phyloP scores from a whole-genome alignment of 2,797 vertebrate species.

The Catharus ustulatus region DNA sequence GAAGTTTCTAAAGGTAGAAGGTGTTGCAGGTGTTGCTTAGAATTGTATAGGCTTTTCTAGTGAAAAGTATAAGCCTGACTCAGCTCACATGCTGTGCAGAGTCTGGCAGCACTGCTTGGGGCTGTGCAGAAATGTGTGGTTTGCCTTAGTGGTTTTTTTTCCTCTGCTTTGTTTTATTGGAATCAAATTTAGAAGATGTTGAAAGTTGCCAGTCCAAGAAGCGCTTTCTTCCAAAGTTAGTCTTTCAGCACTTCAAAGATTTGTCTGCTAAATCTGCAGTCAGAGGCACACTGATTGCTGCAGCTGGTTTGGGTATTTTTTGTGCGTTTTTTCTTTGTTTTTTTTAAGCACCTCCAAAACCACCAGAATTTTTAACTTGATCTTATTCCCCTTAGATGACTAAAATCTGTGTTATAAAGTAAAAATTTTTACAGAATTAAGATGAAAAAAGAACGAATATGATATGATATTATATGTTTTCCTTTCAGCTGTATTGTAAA shows the following conservation, averaged over 20 bases:
- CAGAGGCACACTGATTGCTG: neutral
- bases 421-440: neutral
- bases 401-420: neutral
- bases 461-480: too few species aligned
- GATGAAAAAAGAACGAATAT: neutral
- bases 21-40: neutral
- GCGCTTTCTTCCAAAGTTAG: slow-evolving; percentile 12
- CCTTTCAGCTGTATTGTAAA: neutral
- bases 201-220: slow-evolving; percentile 46
- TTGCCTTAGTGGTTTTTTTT: slow-evolving; percentile 54
- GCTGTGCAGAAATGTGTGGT: slow-evolving; percentile 65
- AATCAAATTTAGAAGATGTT: slow-evolving; percentile 59
- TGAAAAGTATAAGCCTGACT: slow-evolving; percentile 64
- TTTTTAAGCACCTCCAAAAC: neutral
- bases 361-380: neutral
- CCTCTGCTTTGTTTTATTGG: slow-evolving; percentile 52
- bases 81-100: slow-evolving; percentile 19
- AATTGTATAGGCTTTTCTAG: neutral
- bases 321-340: neutral
- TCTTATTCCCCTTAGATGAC: neutral
- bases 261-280: neutral
- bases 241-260: slow-evolving; percentile 49
- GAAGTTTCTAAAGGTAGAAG: neutral
- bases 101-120: slow-evolving; percentile 57
- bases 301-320: neutral